phyloP scores from a whole-genome alignment of 2,888 invertebrate species.

The Hedychridium roseum region DNA sequence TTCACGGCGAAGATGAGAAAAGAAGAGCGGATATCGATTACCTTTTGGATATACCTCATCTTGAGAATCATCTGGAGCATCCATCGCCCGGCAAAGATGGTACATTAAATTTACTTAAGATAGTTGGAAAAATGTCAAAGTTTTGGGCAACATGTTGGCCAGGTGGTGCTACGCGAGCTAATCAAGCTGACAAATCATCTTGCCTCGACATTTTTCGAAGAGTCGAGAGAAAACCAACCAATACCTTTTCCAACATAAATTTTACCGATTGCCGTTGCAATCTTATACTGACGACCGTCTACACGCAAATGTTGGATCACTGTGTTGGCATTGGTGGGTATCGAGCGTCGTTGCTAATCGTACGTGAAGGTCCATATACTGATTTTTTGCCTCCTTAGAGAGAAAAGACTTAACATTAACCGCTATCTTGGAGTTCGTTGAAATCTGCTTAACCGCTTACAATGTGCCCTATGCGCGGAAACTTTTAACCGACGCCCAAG shows the following conservation, averaged over 20 bases:
- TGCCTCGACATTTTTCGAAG: slow-evolving; percentile 17
- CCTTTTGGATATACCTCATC: slow-evolving; percentile 17
- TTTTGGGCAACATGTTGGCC: too few relatives aligned
- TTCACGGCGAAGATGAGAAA: slow-evolving; percentile 14
- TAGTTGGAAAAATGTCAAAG: too few relatives aligned
- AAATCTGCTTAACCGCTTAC: slow-evolving; percentile 66
- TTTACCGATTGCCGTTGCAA: slow-evolving; percentile 70
- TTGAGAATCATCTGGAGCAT: slow-evolving; percentile 2
- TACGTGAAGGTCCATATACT: slow-evolving; percentile 2
- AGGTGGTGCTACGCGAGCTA: too few relatives aligned
- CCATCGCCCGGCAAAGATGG: too few relatives aligned
- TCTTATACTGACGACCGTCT: slow-evolving; percentile 67
- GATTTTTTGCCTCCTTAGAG: slow-evolving; percentile 53
- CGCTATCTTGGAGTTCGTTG: slow-evolving; percentile 69
- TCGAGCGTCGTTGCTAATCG: not conserved
- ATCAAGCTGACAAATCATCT: too few relatives aligned
- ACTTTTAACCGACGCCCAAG: slow-evolving; percentile 66
- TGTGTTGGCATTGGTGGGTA: slow-evolving; percentile 69
- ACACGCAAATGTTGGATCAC: slow-evolving; percentile 70
- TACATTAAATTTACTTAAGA: too few relatives aligned
- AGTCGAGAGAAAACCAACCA: slow-evolving; percentile 40
- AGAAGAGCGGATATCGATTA: slow-evolving; percentile 22
- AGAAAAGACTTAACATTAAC: slow-evolving; percentile 66
- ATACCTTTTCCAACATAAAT: slow-evolving; percentile 66
- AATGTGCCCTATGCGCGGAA: slow-evolving; percentile 70